Percentiles rank a stretch among this genome's conserved stretches.
Evolutionary conservation across 2,797 vertebrate genomes (phyloP).

Genomic region (Salmo trutta): DNA sequence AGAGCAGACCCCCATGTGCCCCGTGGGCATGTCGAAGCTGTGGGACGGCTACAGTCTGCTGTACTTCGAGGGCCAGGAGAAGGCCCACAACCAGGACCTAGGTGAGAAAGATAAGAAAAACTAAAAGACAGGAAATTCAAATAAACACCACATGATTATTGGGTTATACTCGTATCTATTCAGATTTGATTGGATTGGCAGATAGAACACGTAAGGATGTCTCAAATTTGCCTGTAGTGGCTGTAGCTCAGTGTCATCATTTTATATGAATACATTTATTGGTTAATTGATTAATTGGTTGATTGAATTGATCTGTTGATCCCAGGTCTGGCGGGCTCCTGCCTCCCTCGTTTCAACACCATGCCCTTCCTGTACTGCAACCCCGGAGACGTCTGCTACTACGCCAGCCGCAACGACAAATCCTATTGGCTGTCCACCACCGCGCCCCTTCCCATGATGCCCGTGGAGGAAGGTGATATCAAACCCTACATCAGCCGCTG

Average conservation of each 20-base stretch:
- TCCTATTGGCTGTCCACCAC: constrained; percentile 98
- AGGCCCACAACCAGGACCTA: constrained; percentile 92
- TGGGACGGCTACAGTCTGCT: constrained; percentile 98
- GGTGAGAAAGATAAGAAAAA: background rate
- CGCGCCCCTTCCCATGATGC: constrained; percentile 97
- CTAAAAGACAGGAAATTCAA: too few species aligned
- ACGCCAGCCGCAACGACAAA: constrained; percentile 96
- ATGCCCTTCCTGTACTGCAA: constrained; percentile 99
- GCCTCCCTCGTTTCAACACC: constrained; percentile 90
- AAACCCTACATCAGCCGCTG: constrained; percentile 95
- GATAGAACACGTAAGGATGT: background rate
- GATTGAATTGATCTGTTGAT: background rate
- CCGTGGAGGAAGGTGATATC: constrained; percentile 88
- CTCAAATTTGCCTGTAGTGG: background rate
- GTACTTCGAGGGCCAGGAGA: constrained; percentile 97
- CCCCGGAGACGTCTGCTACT: constrained; percentile 93
- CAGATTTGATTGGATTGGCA: background rate
- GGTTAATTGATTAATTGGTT: background rate
- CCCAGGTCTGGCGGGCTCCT: constrained; percentile 92
- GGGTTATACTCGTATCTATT: background rate
- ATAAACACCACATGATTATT: background rate
- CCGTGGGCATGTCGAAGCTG: constrained; percentile 91
- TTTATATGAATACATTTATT: too few species aligned
- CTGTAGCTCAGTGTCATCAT: too few species aligned
- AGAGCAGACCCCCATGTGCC: constrained; percentile 91